These are phyloP conservation scores for Rhodophaea formosa DNA, from an alignment of 2,888 invertebrate genomes.

Conservation along the genomic window DNA sequence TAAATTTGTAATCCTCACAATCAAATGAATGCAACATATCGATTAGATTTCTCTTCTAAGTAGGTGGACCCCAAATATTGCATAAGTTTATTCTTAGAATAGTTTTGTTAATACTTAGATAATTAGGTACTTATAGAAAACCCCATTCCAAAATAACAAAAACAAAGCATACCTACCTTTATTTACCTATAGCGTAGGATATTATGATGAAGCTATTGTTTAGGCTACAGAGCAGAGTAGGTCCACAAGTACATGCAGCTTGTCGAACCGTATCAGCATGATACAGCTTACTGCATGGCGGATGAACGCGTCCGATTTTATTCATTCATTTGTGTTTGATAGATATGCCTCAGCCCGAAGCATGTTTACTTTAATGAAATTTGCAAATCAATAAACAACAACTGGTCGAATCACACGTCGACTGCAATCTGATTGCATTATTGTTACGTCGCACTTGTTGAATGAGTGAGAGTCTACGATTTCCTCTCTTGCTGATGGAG, in stretches of 20 bases:
- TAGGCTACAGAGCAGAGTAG: slow-evolving; percentile 31
- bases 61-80: neutral
- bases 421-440: slow-evolving; percentile 55
- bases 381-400: slow-evolving; percentile 42
- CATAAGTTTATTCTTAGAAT: neutral
- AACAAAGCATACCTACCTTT: slow-evolving; percentile 29
- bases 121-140: neutral
- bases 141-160: slow-evolving; percentile 30
- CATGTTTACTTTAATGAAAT: slow-evolving; percentile 68
- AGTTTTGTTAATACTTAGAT: neutral
- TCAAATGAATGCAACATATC: slow-evolving; percentile 6
- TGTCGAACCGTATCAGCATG: slow-evolving; percentile 72
- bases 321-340: slow-evolving; percentile 72
- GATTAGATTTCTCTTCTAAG: neutral
- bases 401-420: slow-evolving; percentile 34
- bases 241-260: slow-evolving; percentile 58
- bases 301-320: slow-evolving; percentile 72
- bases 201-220: slow-evolving; percentile 30
- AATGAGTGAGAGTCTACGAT: slow-evolving; percentile 45
- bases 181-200: slow-evolving; percentile 32
- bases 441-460: slow-evolving; percentile 53
- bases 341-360: slow-evolving; percentile 78
- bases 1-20: neutral
- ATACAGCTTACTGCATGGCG: slow-evolving; percentile 80
- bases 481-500: slow-evolving; percentile 49